Base-by-base conservation (phyloP, 2,888 invertebrate species). In the Panzeria rudis region DNA sequence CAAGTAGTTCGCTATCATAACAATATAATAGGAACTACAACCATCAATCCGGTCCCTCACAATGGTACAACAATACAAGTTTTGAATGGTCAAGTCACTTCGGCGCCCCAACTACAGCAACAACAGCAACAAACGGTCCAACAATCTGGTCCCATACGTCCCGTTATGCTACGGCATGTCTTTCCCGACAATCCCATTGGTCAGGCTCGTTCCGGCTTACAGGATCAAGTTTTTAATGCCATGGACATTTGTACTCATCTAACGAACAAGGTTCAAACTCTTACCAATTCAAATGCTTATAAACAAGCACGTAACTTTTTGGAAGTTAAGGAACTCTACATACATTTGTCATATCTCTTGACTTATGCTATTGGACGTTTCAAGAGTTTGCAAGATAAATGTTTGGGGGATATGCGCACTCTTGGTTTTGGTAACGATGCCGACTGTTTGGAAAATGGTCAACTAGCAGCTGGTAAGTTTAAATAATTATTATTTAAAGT, bases 201-300 rank as follows among this genome's bases (percentile, higher is more conserved):
- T 1, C 86, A 88, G 13, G 91, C 92, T 3, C 90, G 92, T 0
- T 86, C 88, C 0, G 92, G 91, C 44, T 87, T 93, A 76, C 93
- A 93, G 82, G 91, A 91, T 72, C 91, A 92, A 83, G 90, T 93
- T 13, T 92, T 92, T 50, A 90, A 87, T 86, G 91, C 92, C 20
- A 91, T 92, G 91, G 92, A 92, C 64, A 92, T 92, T 71, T 93
- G 92, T 75, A 91, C 91, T 15, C 93, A 93, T 88, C 89, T 93
- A 6, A 92, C 91, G 15, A 90, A 91, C 9, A 93, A 93, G 77
- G 89, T 93, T 29, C 91, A 92, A 68, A 92, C 92, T 0, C 87
- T 93, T 2, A 93, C 92, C 17, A 91, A 92, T 85, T 92, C 93
- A 52, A 93, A 92, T 88, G 92, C 93, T 0, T 93, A 92, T 78